phyloP scores from a whole-genome alignment of 2,888 invertebrate genomes.

The Flabesymbios commensalis region DNA sequence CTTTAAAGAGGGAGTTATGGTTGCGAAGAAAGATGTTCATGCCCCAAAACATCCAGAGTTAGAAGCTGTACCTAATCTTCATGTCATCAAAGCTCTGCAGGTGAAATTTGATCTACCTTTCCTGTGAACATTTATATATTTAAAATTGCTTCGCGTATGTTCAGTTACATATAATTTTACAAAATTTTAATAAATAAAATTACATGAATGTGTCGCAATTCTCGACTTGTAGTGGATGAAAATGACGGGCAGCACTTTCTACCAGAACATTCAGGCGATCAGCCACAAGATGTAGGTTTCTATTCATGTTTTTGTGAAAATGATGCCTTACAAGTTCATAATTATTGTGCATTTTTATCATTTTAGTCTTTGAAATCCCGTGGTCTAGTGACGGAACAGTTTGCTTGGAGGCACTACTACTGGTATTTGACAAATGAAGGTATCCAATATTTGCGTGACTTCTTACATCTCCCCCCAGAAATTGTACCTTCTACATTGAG shows the following conservation, averaged over 20 bases:
- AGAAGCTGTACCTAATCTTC: conserved; percentile 95
- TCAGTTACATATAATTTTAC: no score
- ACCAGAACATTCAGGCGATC: no score
- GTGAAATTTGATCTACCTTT: conserved; percentile 61
- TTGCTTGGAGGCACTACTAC: conserved; percentile 99
- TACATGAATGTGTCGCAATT: no score
- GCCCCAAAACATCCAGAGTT: conserved; percentile 97
- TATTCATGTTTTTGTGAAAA: no score
- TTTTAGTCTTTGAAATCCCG: conserved; percentile 85
- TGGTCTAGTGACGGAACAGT: conserved; percentile 98
- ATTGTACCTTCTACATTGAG: conserved; percentile 98
- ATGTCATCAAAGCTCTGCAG: conserved; percentile 98
- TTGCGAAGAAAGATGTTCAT: conserved; percentile 98
- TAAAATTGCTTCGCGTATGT: no score
- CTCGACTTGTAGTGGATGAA: no score
- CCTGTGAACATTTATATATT: no score
- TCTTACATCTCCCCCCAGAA: conserved; percentile 94
- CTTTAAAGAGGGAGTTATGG: conserved; percentile 99
- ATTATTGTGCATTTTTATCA: no score
- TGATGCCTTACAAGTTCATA: no score
- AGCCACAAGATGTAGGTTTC: no score
- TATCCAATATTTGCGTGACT: conserved; percentile 88
- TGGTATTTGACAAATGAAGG: conserved; percentile 99
- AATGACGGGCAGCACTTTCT: no score
- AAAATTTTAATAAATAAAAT: no score